Base-by-base conservation (phyloP, 2,113 vertebrate species). In the Opisthocomus hoazin region DNA sequence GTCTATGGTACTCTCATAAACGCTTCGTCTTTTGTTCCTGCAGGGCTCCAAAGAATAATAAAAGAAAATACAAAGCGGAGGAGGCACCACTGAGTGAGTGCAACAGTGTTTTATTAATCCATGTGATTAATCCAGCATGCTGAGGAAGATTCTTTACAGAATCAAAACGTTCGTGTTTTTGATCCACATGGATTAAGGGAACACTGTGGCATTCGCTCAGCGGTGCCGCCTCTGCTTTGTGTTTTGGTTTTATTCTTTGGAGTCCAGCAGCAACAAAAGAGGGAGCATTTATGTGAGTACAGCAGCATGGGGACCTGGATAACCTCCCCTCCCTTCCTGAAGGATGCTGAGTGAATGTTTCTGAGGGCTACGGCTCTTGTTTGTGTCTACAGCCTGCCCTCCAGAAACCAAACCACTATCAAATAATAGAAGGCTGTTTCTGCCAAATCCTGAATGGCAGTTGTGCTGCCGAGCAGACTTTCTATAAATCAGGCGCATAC, bases 41-140 rank as follows among this genome's bases (percentile, higher is more conserved):
- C 58, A 29, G 75, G 75, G 74, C 93, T 97, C 89, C 92, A 95
- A 45, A 95, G 96, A 96, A 97, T 97, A 94, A 94, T 96, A 92
- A 94, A 95, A 94, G 93, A 95, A 93, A 90, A 85, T 36, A 97
- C 96, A 98, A 98, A 98, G 96, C 75, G 53, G 70, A 92, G 87
- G 96, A 97, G 96, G 96, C 96, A 94, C 95, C 95, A 91, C 82
- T 46, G 94, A 98, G 96, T 12, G 83, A 95, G 96, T 96, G 96
- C 91, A 21, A 94, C 97, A 92, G 93, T 96, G 96, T 96, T 97
- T 97, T 98, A 98, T 98, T 98, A 98, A 98, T 97, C 97, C 97
- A 90, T 97, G 97, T 96, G 96, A 98, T 98, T 98, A 98, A 98
- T 98, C 98, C 97, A 98, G 98, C 97, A 98, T 97, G 97, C 97